Conservation (phyloP, 2,888 invertebrate species). For the Microdon myrmicae region DNA sequence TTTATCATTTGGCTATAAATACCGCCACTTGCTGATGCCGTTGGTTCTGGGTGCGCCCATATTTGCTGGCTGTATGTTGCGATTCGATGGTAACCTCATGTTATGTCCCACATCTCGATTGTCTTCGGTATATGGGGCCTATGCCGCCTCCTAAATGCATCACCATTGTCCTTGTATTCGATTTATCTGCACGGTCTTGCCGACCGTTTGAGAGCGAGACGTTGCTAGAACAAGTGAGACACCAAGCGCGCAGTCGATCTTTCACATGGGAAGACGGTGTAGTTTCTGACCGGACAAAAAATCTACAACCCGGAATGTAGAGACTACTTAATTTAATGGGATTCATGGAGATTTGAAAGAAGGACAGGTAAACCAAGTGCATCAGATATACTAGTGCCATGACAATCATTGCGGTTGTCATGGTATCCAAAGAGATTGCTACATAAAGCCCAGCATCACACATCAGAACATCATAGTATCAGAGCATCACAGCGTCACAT, state of each 20-base stretch:
- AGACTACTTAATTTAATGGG: constrained; percentile 52
- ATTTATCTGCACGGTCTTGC: constrained; percentile 41
- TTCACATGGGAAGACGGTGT: constrained; percentile 23
- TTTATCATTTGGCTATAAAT: constrained; percentile 58
- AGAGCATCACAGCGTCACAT: not conserved
- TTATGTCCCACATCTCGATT: constrained; percentile 24
- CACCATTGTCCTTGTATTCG: constrained; percentile 49
- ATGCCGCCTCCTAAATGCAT: constrained; percentile 45
- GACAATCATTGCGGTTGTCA: too few relatives aligned
- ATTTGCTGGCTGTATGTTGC: constrained; percentile 7
- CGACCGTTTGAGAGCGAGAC: too few relatives aligned
- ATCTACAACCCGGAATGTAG: constrained; percentile 33
- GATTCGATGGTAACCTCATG: constrained; percentile 19
- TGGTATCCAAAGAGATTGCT: constrained; percentile 16
- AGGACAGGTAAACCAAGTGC: constrained; percentile 47
- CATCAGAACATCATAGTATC: constrained; percentile 12
- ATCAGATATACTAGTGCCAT: too few relatives aligned
- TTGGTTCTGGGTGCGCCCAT: constrained; percentile 8
- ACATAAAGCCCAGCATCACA: constrained; percentile 5
- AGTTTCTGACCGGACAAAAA: constrained; percentile 20
- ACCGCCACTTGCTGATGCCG: constrained; percentile 52
- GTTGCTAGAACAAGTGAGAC: constrained; percentile 47
- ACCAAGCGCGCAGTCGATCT: constrained; percentile 40
- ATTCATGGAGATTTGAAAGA: constrained; percentile 51
- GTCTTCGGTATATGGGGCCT: constrained; percentile 25